phyloP scores from a whole-genome alignment of 2,113 vertebrate genomes.

The Hemiprocne comata region DNA sequence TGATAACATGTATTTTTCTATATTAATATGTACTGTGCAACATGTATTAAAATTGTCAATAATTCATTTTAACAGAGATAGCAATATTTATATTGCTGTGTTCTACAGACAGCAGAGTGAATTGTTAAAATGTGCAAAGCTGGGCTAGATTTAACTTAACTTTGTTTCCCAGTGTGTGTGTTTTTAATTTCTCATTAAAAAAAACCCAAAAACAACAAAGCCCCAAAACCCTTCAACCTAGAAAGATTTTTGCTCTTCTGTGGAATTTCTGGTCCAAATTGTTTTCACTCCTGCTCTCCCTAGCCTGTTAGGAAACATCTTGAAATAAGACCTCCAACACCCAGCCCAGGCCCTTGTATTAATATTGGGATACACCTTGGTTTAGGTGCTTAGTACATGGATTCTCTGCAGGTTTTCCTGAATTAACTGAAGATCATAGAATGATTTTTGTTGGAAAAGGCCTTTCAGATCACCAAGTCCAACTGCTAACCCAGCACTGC shows the following conservation, averaged over 20 bases:
- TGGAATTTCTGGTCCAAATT: not conserved
- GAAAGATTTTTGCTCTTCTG: not conserved
- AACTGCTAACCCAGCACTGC: no score
- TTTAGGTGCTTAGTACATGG: not conserved
- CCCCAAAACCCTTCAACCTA: not conserved
- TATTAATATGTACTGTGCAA: conserved; percentile 87
- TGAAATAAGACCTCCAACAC: not conserved
- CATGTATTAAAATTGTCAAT: conserved; percentile 84
- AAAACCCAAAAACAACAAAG: not conserved
- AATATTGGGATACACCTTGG: not conserved
- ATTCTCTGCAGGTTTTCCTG: not conserved
- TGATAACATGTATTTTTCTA: conserved; percentile 84
- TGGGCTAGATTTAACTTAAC: conserved; percentile 65
- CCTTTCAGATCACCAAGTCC: no score
- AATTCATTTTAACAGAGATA: conserved; percentile 82
- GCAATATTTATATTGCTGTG: conserved; percentile 79
- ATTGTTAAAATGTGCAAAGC: conserved; percentile 61
- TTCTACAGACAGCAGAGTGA: conserved; percentile 72
- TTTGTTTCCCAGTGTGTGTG: conserved; percentile 16
- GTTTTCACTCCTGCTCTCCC: not conserved
- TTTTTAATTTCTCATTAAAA: not conserved
- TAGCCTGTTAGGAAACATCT: not conserved
- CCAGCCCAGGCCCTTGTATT: not conserved
- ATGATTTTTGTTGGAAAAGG: no score
- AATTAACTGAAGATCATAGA: not conserved